phyloP scores from a whole-genome alignment of 1,140 invertebrate species.

The Steinernema feltiae region DNA sequence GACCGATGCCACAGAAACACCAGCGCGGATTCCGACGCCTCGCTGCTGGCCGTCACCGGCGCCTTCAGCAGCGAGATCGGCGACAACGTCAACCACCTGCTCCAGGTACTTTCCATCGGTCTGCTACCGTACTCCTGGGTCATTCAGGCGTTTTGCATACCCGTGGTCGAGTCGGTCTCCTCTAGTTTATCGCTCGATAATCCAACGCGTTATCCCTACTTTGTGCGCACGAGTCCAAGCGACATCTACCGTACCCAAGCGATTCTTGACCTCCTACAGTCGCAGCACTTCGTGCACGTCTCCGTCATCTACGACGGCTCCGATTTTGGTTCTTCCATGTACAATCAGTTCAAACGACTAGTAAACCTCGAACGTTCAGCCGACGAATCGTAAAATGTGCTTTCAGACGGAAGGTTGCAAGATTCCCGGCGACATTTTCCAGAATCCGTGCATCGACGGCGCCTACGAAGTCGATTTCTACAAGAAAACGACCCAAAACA shows the following conservation, averaged over 20 bases:
- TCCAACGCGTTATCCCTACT: conserved; percentile 15
- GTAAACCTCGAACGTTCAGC: too few species aligned
- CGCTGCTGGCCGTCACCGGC: neutral
- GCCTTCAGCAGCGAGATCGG: conserved; percentile 21
- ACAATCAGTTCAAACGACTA: conserved; percentile 3
- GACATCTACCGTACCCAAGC: conserved; percentile 20
- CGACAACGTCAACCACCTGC: conserved; percentile 18
- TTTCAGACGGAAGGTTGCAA: conserved; percentile 11
- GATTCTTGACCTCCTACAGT: conserved; percentile 21
- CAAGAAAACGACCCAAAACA: neutral
- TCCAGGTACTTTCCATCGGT: neutral
- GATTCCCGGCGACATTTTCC: neutral
- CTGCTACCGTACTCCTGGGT: neutral
- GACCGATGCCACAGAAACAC: neutral
- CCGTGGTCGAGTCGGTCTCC: conserved; percentile 10
- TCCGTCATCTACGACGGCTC: conserved; percentile 19
- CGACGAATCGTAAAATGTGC: neutral
- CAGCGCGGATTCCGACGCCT: neutral
- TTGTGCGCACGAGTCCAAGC: conserved; percentile 15
- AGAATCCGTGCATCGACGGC: neutral
- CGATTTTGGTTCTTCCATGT: neutral
- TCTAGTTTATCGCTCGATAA: conserved; percentile 13
- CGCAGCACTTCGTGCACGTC: conserved; percentile 19
- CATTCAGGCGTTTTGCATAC: conserved; percentile 19
- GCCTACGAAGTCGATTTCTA: neutral